Conservation (phyloP, 2,888 invertebrate species). For the Drosophila neutralis region DNA sequence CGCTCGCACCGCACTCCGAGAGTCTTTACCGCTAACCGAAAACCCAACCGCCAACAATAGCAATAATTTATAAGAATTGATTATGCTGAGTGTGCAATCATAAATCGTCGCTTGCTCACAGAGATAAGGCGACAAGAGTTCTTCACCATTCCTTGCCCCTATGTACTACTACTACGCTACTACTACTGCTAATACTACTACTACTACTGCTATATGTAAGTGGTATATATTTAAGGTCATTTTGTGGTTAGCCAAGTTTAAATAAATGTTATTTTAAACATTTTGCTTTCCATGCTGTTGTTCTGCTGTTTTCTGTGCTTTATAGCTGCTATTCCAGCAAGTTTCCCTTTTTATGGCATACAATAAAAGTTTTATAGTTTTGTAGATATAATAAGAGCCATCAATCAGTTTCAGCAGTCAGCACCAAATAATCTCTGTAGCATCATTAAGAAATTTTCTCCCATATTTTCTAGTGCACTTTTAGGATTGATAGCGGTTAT, state of each 20-base stretch:
- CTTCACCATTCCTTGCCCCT: not conserved
- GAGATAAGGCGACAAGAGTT: constrained; percentile 60
- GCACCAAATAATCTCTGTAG: constrained; percentile 55
- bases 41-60: constrained; percentile 66
- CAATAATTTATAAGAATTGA: constrained; percentile 80
- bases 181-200: not conserved
- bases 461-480: constrained; percentile 16
- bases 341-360: constrained; percentile 55
- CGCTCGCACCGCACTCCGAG: constrained; percentile 2
- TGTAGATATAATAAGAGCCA: constrained; percentile 65
- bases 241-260: constrained; percentile 61
- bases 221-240: constrained; percentile 49
- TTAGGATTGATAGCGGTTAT: constrained; percentile 28
- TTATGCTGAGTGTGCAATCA: constrained; percentile 77
- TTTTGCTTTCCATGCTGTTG: constrained; percentile 18
- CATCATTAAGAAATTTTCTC: constrained; percentile 36
- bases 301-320: constrained; percentile 10
- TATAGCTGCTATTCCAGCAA: constrained; percentile 25
- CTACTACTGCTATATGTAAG: not conserved
- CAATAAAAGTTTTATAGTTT: constrained; percentile 66
- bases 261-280: constrained; percentile 47
- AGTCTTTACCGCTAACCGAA: constrained; percentile 24
- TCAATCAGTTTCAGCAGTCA: constrained; percentile 63
- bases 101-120: constrained; percentile 61
- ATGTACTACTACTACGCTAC: not conserved